These are phyloP conservation scores for Sphenodon punctatus DNA, from an alignment of 2,797 vertebrate species.

Conservation along the genomic window DNA sequence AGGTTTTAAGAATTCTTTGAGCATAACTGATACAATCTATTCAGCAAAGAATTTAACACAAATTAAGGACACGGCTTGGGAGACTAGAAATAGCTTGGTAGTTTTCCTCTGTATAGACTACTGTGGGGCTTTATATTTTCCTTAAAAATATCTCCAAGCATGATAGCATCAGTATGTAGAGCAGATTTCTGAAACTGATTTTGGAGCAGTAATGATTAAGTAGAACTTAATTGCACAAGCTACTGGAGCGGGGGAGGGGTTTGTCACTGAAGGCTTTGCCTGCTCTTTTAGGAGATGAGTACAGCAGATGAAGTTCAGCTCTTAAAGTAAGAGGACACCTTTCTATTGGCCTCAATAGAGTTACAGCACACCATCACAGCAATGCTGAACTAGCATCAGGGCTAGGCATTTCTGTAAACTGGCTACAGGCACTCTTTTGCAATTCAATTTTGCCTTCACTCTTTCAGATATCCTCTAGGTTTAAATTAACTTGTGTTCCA, in stretches of 20 bases:
- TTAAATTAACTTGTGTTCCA: constrained; percentile 58
- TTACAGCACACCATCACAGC: neutral
- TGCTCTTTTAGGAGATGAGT: neutral
- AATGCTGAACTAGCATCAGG: neutral
- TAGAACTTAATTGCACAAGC: no score
- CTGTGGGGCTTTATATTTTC: no score
- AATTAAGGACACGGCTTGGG: no score
- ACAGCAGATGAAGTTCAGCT: neutral
- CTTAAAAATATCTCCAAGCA: no score
- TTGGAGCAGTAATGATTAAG: no score
- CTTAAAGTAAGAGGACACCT: neutral
- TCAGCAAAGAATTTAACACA: no score
- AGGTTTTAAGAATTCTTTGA: no score
- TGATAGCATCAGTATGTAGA: no score
- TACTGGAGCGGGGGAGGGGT: neutral
- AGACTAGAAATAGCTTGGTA: no score
- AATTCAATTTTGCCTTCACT: neutral
- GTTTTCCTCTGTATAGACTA: no score
- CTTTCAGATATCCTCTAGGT: neutral
- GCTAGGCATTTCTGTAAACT: neutral
- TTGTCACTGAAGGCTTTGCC: neutral
- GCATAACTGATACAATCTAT: no score
- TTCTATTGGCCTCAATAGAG: neutral
- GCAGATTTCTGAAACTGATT: no score
- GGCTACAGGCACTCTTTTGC: neutral